phyloP scores from a whole-genome alignment of 2,113 vertebrate species.

The Cyphomyrus discorhynchus region DNA sequence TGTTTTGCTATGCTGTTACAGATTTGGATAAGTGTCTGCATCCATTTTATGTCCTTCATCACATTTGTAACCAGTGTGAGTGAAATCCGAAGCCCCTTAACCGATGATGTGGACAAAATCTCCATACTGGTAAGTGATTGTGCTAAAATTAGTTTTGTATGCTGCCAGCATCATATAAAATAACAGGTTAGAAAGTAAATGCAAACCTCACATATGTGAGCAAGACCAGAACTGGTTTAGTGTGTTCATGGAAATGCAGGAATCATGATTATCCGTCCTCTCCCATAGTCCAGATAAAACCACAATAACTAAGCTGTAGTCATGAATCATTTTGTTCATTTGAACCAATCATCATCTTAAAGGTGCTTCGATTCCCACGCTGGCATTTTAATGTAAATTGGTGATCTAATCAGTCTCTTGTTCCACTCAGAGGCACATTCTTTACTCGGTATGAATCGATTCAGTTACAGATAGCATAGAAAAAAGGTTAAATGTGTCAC shows the following conservation, averaged over 20 bases:
- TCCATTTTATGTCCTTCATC: slow-evolving; percentile 66
- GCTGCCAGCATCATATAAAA: not conserved
- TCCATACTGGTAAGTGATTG: slow-evolving; percentile 57
- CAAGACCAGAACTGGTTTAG: not conserved
- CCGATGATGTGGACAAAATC: slow-evolving; percentile 64
- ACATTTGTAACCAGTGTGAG: slow-evolving; percentile 60
- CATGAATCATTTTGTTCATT: not conserved
- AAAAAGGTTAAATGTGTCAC: not conserved
- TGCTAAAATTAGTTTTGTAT: not conserved
- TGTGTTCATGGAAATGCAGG: not conserved
- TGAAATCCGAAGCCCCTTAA: slow-evolving; percentile 64
- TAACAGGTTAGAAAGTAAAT: not conserved
- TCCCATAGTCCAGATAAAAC: not conserved
- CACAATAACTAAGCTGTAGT: not conserved
- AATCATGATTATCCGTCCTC: not conserved
- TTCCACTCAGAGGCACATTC: not conserved
- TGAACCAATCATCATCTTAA: not conserved
- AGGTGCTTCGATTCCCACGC: not conserved
- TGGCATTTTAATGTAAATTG: not conserved
- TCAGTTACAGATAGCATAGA: not conserved
- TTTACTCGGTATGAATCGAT: not conserved
- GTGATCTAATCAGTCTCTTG: not conserved
- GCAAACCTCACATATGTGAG: not conserved
- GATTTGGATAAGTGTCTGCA: slow-evolving; percentile 71
- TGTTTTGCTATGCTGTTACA: slow-evolving; percentile 37